Base-by-base conservation (phyloP, 2,888 invertebrate genomes). In the Melieria omissa region DNA sequence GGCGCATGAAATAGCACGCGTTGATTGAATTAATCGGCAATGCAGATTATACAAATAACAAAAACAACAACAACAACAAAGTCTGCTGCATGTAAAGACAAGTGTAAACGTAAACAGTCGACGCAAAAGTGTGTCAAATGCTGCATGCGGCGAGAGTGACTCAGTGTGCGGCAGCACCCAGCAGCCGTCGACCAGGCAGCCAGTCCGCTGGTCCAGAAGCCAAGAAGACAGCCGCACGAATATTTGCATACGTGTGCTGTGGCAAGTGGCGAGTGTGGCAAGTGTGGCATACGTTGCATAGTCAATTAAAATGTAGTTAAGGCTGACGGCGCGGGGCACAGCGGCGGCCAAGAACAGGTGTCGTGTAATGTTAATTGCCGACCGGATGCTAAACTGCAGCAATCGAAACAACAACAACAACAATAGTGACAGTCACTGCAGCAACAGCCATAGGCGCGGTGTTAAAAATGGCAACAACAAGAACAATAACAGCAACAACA, bases 281-380 rank as follows among this genome's bases (percentile, higher is more conserved):
- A 29, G 29, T 29, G 55, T 44, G 7, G 44, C 57, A 65, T 49
- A 57, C 58, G 55, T 52, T 49, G 60, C 65, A 45, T 66, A 66
- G 57, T 66, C 66, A 71, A 71, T 71, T 71, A 71, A 71, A 71
- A 62, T 66, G 71, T 57, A 62, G 54, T 65, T 47, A 63, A 57
- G 46, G 55, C 58, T 41, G 16, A 41, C 58, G 60, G 66, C 47
- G 49, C 1, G 41, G 14, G 10, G 12, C 41, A 5, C 9, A 46
- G 46, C 58, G 10, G 14, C 60, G 7, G 66, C 60, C 58, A 42
- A 58, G 45, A 71, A 71, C 71, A 67, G 67, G 67, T 67, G 64
- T 67, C 64, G 64, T 63, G 47, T 71, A 63, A 58, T 72, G 72
- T 72, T 72, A 67, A 67, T 72, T 72, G 67, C 62, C 58, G 60